Evolutionary conservation across 2,113 vertebrate species (phyloP).

Genomic region (Cyanistes caeruleus): DNA sequence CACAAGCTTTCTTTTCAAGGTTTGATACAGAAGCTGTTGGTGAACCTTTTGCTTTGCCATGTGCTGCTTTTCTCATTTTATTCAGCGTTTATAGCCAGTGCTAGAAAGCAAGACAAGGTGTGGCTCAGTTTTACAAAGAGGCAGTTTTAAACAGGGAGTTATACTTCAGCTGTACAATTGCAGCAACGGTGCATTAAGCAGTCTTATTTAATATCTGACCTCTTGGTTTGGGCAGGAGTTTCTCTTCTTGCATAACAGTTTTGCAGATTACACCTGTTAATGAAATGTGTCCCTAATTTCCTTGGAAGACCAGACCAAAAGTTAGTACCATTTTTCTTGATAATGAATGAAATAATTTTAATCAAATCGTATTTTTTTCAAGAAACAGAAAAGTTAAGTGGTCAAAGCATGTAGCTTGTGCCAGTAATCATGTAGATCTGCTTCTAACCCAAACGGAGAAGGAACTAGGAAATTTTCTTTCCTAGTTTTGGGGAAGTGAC

Average conservation of each 20-base stretch:
- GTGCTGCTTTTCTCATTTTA: neutral
- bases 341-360: neutral
- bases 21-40: neutral
- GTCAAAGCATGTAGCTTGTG: neutral
- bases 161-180: neutral
- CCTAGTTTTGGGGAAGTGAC: neutral
- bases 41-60: neutral
- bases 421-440: neutral
- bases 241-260: neutral
- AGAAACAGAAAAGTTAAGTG: neutral
- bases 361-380: accelerated
- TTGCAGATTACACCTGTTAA: neutral
- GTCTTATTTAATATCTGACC: neutral
- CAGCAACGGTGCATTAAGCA: neutral
- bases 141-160: neutral
- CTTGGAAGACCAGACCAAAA: neutral
- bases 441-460: accelerated
- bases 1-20: neutral
- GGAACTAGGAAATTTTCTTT: too few species aligned
- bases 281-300: neutral
- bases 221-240: neutral
- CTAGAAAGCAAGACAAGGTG: neutral
- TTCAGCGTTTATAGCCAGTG: neutral
- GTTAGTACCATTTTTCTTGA: neutral
- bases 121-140: neutral